Conservation (phyloP, 2,888 invertebrate genomes). For the Hypolimnas misippus region DNA sequence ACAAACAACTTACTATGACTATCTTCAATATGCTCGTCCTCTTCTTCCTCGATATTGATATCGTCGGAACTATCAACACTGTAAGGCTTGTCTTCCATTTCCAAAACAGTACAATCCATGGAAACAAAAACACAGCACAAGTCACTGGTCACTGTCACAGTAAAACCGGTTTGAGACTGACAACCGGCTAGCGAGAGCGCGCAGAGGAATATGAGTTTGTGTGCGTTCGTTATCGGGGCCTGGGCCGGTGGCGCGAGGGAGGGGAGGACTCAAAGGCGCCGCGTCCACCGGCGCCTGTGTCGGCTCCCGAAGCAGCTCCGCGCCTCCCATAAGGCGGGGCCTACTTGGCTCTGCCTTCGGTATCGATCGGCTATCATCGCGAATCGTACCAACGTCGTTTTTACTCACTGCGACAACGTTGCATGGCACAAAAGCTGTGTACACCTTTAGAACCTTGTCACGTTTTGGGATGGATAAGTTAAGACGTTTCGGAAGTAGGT, state of each 20-base stretch:
- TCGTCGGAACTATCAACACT: constrained; percentile 82
- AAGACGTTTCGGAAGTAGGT: constrained; percentile 54
- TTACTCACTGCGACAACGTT: constrained; percentile 55
- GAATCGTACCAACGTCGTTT: constrained; percentile 60
- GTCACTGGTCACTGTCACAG: constrained; percentile 66
- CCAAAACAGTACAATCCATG: constrained; percentile 68
- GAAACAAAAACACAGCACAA: constrained; percentile 66
- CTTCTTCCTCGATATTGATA: constrained; percentile 78
- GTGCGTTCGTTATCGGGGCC: constrained; percentile 75
- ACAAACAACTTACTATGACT: constrained; percentile 68
- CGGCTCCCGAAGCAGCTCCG: constrained; percentile 78
- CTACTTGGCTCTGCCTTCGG: constrained; percentile 74
- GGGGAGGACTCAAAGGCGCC: constrained; percentile 77
- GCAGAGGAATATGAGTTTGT: constrained; percentile 79
- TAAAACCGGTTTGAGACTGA: constrained; percentile 77
- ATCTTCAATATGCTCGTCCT: constrained; percentile 71
- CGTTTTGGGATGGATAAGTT: constrained; percentile 43
- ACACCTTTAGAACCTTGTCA: constrained; percentile 58
- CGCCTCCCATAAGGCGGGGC: constrained; percentile 81
- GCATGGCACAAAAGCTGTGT: constrained; percentile 42
- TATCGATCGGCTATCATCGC: constrained; percentile 74
- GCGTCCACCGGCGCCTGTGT: constrained; percentile 73
- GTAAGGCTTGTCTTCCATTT: constrained; percentile 81
- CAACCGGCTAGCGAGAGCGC: constrained; percentile 81
- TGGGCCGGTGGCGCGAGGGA: constrained; percentile 62